Evolutionary conservation across 2,888 invertebrate genomes (phyloP).

Genomic region (Meloe dianella): DNA sequence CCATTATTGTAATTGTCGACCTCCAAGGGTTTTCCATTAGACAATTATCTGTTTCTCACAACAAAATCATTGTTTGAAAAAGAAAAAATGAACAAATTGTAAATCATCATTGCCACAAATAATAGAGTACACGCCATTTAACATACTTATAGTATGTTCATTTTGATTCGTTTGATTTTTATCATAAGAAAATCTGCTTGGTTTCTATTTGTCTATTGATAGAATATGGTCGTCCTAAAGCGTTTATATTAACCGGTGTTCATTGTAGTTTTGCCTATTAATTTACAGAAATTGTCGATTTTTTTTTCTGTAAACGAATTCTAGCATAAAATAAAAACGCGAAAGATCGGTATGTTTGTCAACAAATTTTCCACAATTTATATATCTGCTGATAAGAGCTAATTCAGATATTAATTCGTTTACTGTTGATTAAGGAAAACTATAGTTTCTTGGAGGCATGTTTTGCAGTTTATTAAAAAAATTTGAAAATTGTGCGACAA

Average conservation of each 20-base stretch:
- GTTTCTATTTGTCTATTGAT: too few species aligned
- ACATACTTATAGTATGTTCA: too few species aligned
- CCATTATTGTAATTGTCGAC: not conserved
- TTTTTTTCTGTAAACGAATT: too few species aligned
- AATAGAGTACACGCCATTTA: not conserved
- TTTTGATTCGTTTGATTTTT: too few species aligned
- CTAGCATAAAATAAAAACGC: too few species aligned
- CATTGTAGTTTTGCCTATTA: too few species aligned
- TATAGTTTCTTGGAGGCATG: too few species aligned
- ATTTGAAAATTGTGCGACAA: not conserved
- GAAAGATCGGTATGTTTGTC: not conserved
- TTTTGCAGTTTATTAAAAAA: not conserved
- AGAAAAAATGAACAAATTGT: not conserved
- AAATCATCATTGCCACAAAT: not conserved
- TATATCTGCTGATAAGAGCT: not conserved
- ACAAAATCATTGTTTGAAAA: conserved; percentile 1
- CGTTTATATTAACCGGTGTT: too few species aligned
- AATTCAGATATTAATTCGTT: conserved; percentile 2
- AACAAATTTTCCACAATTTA: not conserved
- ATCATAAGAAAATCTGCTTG: too few species aligned
- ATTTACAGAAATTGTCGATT: too few species aligned
- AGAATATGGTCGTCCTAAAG: too few species aligned
- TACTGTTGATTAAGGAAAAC: too few species aligned
- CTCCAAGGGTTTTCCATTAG: conserved; percentile 5
- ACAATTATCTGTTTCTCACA: not conserved